phyloP scores from a whole-genome alignment of 1,140 invertebrate genomes.

The Monomorium pharaonis region DNA sequence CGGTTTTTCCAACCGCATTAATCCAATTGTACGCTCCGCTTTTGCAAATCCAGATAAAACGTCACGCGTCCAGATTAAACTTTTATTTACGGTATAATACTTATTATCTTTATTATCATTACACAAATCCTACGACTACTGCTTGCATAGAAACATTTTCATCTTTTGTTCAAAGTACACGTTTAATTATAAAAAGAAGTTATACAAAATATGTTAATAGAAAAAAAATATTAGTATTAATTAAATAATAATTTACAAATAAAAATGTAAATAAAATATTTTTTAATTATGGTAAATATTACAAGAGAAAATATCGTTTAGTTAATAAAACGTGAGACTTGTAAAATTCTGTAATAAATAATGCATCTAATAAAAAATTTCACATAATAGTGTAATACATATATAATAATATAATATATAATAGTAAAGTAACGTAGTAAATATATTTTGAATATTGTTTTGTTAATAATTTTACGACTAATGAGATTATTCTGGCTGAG shows the following conservation, averaged over 20 bases:
- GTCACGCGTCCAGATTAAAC: conserved; percentile 9
- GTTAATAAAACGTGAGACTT: not conserved
- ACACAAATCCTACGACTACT: not conserved
- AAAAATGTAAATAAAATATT: not conserved
- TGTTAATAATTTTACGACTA: conserved; percentile 11
- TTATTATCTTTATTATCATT: not conserved
- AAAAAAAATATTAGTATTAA: too few relatives aligned
- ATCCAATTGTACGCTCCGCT: conserved; percentile 41
- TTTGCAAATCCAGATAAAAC: conserved; percentile 27
- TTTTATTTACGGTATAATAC: conserved; percentile 20
- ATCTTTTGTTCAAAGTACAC: not conserved
- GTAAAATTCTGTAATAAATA: not conserved
- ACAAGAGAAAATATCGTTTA: not conserved
- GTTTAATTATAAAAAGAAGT: not conserved
- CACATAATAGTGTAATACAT: not conserved
- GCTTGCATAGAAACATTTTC: not conserved
- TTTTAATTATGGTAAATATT: not conserved
- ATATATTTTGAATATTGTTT: not conserved
- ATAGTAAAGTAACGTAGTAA: too few relatives aligned
- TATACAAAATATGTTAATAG: too few relatives aligned
- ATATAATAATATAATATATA: too few relatives aligned
- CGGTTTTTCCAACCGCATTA: conserved; percentile 40
- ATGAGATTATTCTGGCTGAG: not conserved
- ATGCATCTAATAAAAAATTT: not conserved
- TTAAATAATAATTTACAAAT: not conserved